phyloP scores from a whole-genome alignment of 23 tunicate species.

The Halocynthia roretzi region DNA sequence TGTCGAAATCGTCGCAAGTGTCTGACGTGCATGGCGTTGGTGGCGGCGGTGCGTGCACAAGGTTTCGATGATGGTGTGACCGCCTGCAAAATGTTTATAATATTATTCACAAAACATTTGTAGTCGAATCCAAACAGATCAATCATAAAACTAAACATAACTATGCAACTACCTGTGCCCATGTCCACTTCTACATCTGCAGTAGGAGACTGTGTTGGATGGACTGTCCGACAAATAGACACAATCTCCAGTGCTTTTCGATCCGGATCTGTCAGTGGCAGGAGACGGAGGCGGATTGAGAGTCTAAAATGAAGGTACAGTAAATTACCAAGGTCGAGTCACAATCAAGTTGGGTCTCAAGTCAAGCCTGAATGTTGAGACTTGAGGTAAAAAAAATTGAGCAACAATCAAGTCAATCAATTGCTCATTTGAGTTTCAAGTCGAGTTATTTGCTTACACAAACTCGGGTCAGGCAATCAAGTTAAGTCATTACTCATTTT shows the following conservation, averaged over 20 bases:
- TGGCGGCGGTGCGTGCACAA: conserved; percentile 36
- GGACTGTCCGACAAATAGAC: conserved; percentile 25
- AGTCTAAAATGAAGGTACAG: conserved; percentile 11
- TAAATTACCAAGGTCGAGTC: too few species aligned
- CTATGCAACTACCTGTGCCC: conserved; percentile 24
- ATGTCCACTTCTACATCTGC: conserved; percentile 37
- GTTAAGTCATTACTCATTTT: neutral
- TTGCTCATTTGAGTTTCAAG: neutral
- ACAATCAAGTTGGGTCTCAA: too few species aligned
- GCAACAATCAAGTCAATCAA: neutral
- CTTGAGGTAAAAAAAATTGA: too few species aligned
- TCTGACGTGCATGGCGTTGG: conserved; percentile 88
- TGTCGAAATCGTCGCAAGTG: conserved; percentile 52
- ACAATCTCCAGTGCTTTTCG: conserved; percentile 33
- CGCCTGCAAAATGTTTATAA: conserved; percentile 14
- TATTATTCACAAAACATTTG: neutral
- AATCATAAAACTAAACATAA: neutral
- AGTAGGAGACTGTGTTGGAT: conserved; percentile 8
- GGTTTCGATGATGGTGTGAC: conserved; percentile 7
- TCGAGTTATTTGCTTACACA: neutral
- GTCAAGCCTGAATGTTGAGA: too few species aligned
- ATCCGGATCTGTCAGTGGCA: conserved; percentile 53
- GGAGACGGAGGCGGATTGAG: conserved; percentile 61
- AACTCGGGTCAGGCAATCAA: neutral
- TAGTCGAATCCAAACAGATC: neutral